Percentiles rank a stretch among this genome's conserved stretches.
Evolutionary conservation across 2,797 vertebrate genomes (phyloP).

Genomic region (Pseudomugil tenellus): DNA sequence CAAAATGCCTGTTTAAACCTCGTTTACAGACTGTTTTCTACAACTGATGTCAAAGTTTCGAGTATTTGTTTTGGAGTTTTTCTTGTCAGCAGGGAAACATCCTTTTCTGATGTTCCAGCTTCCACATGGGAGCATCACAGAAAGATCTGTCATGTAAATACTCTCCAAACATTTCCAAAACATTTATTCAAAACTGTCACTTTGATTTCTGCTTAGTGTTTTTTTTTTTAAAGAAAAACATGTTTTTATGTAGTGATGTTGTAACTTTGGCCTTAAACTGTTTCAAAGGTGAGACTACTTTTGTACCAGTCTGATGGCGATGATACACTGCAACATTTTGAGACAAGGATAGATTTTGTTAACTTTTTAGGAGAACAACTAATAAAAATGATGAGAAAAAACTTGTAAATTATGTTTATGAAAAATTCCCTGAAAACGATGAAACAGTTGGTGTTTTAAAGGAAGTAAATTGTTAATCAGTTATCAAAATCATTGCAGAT

Average conservation of each 20-base stretch:
- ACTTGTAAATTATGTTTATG: no score
- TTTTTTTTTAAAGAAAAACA: constrained; percentile 6
- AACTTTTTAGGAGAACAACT: neutral
- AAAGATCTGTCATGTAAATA: constrained; percentile 29
- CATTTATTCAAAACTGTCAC: constrained; percentile 10
- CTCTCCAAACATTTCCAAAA: constrained; percentile 33
- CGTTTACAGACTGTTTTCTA: constrained; percentile 41
- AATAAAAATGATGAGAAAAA: no score
- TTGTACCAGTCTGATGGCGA: constrained; percentile 16
- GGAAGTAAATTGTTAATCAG: neutral
- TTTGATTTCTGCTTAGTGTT: constrained; percentile 18
- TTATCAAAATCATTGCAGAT: neutral
- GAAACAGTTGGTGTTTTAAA: neutral
- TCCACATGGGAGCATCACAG: neutral
- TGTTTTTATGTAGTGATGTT: constrained; percentile 33
- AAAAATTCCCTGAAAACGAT: neutral
- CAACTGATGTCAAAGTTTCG: constrained; percentile 20
- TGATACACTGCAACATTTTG: constrained; percentile 16
- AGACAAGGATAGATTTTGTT: neutral
- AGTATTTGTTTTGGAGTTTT: constrained; percentile 40
- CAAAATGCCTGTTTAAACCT: constrained; percentile 38
- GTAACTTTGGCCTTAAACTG: constrained; percentile 77
- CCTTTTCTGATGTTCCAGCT: neutral
- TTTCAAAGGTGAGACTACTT: constrained; percentile 54
- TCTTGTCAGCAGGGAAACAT: neutral